Evolutionary conservation across 2,888 invertebrate species (phyloP).

Genomic region (Onthophagus sagittarius): DNA sequence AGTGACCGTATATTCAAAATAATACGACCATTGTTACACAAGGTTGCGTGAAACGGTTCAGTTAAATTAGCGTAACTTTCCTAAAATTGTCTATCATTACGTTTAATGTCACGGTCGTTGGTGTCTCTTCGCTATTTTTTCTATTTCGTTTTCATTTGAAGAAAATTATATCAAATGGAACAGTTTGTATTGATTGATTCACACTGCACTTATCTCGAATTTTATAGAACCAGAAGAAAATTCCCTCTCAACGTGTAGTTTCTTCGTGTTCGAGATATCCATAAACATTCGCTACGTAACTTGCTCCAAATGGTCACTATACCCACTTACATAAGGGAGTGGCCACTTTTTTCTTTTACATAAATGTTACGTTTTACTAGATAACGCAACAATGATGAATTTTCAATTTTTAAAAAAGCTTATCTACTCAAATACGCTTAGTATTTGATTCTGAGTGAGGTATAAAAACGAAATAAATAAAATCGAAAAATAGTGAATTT

Average conservation of each 20-base stretch:
- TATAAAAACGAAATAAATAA: too few relatives aligned
- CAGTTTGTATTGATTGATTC: neutral
- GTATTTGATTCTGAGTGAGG: neutral
- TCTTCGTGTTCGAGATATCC: neutral
- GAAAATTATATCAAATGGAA: neutral
- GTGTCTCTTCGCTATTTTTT: neutral
- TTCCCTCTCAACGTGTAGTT: constrained; percentile 1
- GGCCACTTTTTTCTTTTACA: neutral
- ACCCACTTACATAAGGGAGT: constrained; percentile 6
- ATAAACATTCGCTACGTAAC: constrained; percentile 6
- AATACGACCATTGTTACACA: neutral
- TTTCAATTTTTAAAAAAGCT: neutral
- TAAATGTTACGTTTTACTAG: neutral
- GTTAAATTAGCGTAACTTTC: neutral
- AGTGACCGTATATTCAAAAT: neutral
- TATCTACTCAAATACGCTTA: too few relatives aligned
- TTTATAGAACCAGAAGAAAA: neutral
- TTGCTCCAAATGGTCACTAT: constrained; percentile 11
- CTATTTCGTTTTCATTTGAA: neutral
- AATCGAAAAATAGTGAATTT: too few relatives aligned
- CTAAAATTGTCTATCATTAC: neutral
- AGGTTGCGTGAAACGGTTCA: neutral
- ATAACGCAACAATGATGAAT: neutral
- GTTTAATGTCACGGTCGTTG: neutral
- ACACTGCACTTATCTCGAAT: neutral